Conservation (phyloP, 2,797 vertebrate genomes). For the Muscicapa striata region DNA sequence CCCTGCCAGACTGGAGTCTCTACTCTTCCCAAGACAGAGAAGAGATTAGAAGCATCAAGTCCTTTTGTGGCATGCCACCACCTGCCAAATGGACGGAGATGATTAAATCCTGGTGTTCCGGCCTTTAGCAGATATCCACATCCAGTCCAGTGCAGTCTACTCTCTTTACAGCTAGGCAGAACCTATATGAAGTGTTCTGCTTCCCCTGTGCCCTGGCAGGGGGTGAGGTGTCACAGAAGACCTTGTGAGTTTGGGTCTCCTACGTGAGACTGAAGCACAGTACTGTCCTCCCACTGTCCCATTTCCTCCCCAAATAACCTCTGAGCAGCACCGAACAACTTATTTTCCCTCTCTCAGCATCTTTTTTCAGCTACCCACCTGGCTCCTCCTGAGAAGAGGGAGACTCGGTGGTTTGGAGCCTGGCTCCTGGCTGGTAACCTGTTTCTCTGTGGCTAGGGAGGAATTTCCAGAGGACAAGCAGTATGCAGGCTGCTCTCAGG, state of each 20-base stretch:
- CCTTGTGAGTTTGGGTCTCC: not conserved
- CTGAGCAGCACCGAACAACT: not conserved
- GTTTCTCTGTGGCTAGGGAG: constrained; percentile 36
- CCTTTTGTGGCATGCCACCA: not conserved
- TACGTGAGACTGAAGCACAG: not conserved
- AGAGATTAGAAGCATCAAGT: not conserved
- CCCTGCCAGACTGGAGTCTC: not conserved
- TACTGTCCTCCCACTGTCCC: not conserved
- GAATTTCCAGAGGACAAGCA: constrained; percentile 32
- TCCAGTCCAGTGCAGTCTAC: not conserved
- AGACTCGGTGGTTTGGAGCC: not conserved
- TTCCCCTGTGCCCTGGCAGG: not conserved
- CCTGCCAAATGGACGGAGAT: not conserved
- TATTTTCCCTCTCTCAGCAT: not conserved
- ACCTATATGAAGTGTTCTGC: not conserved
- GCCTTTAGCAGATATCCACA: not conserved
- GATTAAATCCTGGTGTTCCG: not conserved
- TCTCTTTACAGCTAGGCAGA: not conserved
- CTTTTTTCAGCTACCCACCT: constrained; percentile 14
- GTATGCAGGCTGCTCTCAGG: not conserved
- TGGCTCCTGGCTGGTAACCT: constrained; percentile 17
- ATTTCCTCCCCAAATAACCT: not conserved
- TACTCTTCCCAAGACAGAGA: not conserved
- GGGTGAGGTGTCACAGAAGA: not conserved
- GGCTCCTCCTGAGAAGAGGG: not conserved